Percentiles rank a stretch among this genome's conserved stretches.
Evolutionary conservation across 2,113 vertebrate species (phyloP).

Genomic region (Dolichotis patagonum): DNA sequence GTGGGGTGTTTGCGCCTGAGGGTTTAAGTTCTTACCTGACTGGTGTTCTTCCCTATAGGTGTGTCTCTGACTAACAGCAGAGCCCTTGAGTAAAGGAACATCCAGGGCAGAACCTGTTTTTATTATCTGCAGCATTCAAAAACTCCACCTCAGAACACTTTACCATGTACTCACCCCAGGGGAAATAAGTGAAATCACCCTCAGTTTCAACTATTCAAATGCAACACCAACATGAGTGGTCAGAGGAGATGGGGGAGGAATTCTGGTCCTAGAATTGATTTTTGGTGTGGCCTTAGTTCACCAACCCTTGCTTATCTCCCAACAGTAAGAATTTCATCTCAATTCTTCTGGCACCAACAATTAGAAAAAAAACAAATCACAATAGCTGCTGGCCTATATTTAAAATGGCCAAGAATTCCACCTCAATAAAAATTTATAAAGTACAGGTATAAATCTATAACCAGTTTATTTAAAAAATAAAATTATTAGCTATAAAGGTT

Average conservation of each 20-base stretch:
- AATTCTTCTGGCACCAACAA: not conserved
- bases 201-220: not conserved
- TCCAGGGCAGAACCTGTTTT: not conserved
- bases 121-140: not conserved
- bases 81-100: not conserved
- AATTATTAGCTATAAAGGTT: not conserved
- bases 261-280: not conserved
- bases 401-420: conserved; percentile 44
- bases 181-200: conserved; percentile 18
- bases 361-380: not conserved
- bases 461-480: conserved; percentile 35
- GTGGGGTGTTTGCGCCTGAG: not conserved
- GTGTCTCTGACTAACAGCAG: conserved; percentile 56
- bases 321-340: not conserved
- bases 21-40: conserved; percentile 53
- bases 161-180: not conserved
- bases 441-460: not conserved
- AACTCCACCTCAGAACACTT: conserved; percentile 21
- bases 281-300: not conserved
- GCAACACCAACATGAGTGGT: not conserved
- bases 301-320: not conserved
- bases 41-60: not conserved
- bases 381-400: not conserved
- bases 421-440: not conserved
- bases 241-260: not conserved